These are phyloP conservation scores for Notarius quadriscutis DNA, from an alignment of 2,113 vertebrate genomes.

Conservation along the genomic window DNA sequence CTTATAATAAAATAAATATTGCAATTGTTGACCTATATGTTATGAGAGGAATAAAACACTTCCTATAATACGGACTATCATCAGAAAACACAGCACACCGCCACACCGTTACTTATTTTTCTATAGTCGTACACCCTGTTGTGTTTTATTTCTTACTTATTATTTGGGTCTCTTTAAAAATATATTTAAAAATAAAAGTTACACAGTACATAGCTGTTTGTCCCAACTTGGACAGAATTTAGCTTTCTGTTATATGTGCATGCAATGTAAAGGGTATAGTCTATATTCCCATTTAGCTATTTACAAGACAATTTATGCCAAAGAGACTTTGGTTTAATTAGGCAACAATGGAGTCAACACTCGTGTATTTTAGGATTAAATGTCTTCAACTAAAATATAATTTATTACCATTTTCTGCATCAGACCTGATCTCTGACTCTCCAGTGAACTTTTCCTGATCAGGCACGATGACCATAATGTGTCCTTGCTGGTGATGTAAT, in stretches of 20 bases:
- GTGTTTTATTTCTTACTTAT: not conserved
- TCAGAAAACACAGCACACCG: too few species aligned
- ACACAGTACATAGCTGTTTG: not conserved
- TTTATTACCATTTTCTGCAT: not conserved
- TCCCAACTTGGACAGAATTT: not conserved
- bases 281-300: not conserved
- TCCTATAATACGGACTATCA: too few species aligned
- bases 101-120: too few species aligned
- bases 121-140: not conserved
- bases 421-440: not conserved
- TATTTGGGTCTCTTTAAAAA: not conserved
- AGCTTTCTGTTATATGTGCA: not conserved
- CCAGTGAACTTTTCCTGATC: constrained; percentile 1
- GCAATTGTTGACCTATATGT: too few species aligned
- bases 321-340: not conserved
- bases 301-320: not conserved
- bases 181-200: not conserved
- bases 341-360: not conserved
- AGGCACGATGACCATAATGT: constrained; percentile 43
- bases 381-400: not conserved
- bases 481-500: constrained; percentile 38
- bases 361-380: not conserved
- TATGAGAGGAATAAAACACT: too few species aligned
- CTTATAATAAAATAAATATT: not conserved
- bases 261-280: not conserved